phyloP scores from a whole-genome alignment of 2,113 vertebrate species.

The Triplophysa tibetana region DNA sequence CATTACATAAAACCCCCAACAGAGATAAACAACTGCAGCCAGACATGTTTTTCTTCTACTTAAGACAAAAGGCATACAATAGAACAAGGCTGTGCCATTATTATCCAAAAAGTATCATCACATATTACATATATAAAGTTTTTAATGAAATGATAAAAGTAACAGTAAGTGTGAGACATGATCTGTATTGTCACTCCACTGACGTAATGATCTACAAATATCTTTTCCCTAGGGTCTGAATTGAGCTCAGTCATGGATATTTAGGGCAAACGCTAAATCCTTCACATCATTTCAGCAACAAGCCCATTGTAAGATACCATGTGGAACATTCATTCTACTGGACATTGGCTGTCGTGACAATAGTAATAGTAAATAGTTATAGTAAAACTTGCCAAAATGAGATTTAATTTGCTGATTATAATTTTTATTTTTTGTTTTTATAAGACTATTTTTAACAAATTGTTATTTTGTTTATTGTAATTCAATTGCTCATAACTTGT shows the following conservation, averaged over 20 bases:
- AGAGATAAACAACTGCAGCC: neutral
- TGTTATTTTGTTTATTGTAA: too few relatives aligned
- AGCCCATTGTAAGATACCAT: neutral
- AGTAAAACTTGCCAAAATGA: too few relatives aligned
- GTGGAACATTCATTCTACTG: neutral
- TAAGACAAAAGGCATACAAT: neutral
- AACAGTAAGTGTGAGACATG: neutral
- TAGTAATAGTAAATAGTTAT: too few relatives aligned
- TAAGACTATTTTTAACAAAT: too few relatives aligned
- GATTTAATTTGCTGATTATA: too few relatives aligned
- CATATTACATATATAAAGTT: too few relatives aligned
- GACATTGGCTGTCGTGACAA: neutral
- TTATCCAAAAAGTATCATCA: too few relatives aligned
- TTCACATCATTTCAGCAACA: neutral
- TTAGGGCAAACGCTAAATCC: conserved; percentile 16
- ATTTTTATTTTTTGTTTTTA: too few relatives aligned
- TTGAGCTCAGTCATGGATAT: conserved; percentile 37
- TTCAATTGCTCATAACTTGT: too few relatives aligned
- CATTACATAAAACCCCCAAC: neutral
- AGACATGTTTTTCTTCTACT: neutral
- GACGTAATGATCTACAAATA: conserved; percentile 24
- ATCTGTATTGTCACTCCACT: conserved; percentile 11
- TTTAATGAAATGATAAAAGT: neutral
- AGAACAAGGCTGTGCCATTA: too few relatives aligned
- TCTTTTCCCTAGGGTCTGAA: conserved; percentile 29